Percentiles rank a stretch among this genome's conserved stretches.
phyloP scores from a whole-genome alignment of 2,888 invertebrate species.

The Teleogryllus oceanicus region DNA sequence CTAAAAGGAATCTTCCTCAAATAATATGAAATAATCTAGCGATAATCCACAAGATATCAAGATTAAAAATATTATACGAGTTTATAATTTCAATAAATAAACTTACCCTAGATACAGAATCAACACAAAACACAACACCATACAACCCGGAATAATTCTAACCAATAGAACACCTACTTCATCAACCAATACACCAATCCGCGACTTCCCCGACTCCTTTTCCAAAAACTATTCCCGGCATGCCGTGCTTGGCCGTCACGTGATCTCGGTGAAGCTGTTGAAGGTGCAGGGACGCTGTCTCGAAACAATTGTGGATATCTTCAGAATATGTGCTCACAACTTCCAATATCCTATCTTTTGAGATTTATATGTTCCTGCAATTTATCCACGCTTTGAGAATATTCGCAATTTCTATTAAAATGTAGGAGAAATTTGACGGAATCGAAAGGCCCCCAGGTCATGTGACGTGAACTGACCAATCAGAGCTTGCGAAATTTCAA shows the following conservation, averaged over 20 bases:
- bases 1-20: no score
- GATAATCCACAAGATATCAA: no score
- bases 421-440: slow-evolving; percentile 30
- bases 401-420: background rate
- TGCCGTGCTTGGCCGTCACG: slow-evolving; percentile 31
- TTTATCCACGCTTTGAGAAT: no score
- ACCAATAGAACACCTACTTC: background rate
- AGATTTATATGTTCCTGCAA: background rate
- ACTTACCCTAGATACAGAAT: background rate
- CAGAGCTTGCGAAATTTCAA: slow-evolving; percentile 42
- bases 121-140: background rate
- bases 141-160: background rate
- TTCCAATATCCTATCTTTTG: background rate
- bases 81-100: background rate
- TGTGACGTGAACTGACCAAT: slow-evolving; percentile 44
- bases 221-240: slow-evolving; percentile 30
- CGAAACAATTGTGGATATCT: slow-evolving; percentile 29
- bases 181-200: background rate
- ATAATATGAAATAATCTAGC: no score
- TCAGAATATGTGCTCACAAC: background rate
- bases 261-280: slow-evolving; percentile 30
- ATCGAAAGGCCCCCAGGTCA: slow-evolving; percentile 39
- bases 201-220: background rate
- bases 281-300: slow-evolving; percentile 33
- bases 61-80: background rate